phyloP scores from a whole-genome alignment of 2,113 vertebrate species.

The Ammodytes dubius region DNA sequence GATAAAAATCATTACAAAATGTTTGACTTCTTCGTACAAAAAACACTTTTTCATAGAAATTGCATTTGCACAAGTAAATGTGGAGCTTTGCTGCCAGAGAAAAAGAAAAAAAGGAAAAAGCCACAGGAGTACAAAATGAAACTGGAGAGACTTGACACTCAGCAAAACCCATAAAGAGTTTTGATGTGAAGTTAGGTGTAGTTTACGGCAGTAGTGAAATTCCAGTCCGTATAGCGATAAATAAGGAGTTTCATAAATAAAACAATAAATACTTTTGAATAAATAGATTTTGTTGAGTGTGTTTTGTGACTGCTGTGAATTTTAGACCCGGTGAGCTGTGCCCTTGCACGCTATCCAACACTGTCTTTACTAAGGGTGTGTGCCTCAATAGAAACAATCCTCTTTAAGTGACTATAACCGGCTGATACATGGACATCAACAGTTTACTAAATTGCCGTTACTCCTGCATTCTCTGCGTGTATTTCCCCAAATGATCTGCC shows the following conservation, averaged over 20 bases:
- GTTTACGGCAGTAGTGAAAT: conserved; percentile 76
- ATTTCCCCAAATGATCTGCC: conserved; percentile 41
- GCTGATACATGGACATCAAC: conserved; percentile 50
- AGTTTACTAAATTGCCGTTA: conserved; percentile 42
- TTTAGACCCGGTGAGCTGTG: conserved; percentile 72
- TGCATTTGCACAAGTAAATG: conserved; percentile 98
- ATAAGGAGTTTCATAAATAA: conserved; percentile 80
- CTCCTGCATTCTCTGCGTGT: conserved; percentile 42
- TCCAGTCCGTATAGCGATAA: conserved; percentile 83
- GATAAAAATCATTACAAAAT: conserved; percentile 99
- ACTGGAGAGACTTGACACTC: conserved; percentile 61
- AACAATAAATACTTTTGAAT: conserved; percentile 83
- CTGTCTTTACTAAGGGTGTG: conserved; percentile 56
- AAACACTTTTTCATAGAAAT: conserved; percentile 97
- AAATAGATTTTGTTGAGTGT: conserved; percentile 78
- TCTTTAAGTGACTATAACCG: conserved; percentile 28
- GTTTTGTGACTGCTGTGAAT: conserved; percentile 77
- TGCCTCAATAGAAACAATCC: conserved; percentile 11
- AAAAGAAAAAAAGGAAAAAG: conserved; percentile 56
- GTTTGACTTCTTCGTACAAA: conserved; percentile 92
- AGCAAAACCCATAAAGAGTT: conserved; percentile 58
- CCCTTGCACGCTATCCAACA: conserved; percentile 34
- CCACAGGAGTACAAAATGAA: conserved; percentile 83
- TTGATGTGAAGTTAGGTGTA: conserved; percentile 45
- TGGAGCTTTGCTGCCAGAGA: conserved; percentile 87